Conservation (phyloP, 2,888 invertebrate species). For the Heliconius ismenius region DNA sequence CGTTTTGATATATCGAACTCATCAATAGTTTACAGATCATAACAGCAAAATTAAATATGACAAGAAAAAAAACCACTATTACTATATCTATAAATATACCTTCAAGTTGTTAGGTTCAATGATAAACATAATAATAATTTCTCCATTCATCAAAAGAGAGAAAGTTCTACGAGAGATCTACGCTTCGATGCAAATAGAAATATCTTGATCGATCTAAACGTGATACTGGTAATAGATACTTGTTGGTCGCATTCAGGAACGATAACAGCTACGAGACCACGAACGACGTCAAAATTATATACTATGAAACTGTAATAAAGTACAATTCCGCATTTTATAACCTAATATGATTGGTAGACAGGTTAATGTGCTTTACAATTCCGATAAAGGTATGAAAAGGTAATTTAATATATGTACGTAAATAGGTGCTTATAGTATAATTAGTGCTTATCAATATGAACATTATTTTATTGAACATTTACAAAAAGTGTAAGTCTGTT, state of each 20-base stretch:
- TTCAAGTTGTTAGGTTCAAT: not conserved
- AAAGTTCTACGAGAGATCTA: constrained; percentile 56
- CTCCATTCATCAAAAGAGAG: constrained; percentile 55
- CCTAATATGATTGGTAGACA: not conserved
- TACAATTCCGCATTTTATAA: constrained; percentile 15
- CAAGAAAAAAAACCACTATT: too few relatives aligned
- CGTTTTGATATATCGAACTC: too few relatives aligned
- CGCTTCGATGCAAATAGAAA: constrained; percentile 55
- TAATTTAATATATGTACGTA: too few relatives aligned
- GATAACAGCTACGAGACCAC: constrained; percentile 17
- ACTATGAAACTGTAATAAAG: constrained; percentile 12
- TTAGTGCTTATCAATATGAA: too few relatives aligned
- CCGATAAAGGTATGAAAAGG: not conserved
- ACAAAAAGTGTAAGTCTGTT: too few relatives aligned
- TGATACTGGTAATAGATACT: constrained; percentile 9
- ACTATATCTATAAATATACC: too few relatives aligned
- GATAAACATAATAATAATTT: not conserved
- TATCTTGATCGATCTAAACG: constrained; percentile 21
- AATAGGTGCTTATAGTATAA: too few relatives aligned
- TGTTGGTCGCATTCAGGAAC: constrained; percentile 11
- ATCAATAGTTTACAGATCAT: too few relatives aligned
- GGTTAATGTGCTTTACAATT: constrained; percentile 12
- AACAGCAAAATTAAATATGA: too few relatives aligned
- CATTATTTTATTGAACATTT: too few relatives aligned
- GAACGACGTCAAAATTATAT: constrained; percentile 20